Evolutionary conservation across 2,797 vertebrate species (phyloP).

Genomic region (Pelochelys cantorii): DNA sequence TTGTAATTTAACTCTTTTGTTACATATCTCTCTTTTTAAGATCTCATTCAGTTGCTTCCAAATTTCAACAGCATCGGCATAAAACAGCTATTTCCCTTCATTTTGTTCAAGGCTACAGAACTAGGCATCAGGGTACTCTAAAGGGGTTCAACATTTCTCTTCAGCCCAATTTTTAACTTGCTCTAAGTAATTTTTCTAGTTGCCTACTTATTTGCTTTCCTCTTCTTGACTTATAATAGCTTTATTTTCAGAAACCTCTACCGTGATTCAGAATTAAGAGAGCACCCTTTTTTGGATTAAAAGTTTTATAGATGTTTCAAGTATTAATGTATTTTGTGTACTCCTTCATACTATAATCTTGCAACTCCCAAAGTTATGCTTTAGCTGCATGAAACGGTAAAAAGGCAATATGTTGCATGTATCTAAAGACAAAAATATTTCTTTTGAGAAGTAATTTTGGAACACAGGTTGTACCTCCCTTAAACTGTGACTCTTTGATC

Average conservation of each 20-base stretch:
- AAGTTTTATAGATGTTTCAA: not conserved
- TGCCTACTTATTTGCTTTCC: not conserved
- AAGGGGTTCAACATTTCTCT: too few species aligned
- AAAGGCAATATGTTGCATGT: not conserved
- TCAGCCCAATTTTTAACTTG: too few species aligned
- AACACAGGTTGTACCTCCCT: not conserved
- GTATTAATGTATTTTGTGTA: not conserved
- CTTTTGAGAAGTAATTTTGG: slow-evolving; percentile 1
- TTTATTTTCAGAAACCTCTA: slow-evolving; percentile 16
- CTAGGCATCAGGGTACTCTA: too few species aligned
- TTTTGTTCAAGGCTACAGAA: too few species aligned
- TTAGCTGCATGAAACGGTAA: not conserved
- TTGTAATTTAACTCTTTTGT: too few species aligned
- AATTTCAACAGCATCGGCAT: too few species aligned
- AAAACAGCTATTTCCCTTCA: too few species aligned
- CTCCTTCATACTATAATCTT: slow-evolving; percentile 6
- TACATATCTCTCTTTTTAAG: too few species aligned
- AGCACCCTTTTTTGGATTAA: not conserved
- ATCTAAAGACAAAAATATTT: not conserved
- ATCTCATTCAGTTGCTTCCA: too few species aligned
- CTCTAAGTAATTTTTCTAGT: not conserved
- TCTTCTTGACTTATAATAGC: not conserved
- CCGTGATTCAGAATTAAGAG: not conserved
- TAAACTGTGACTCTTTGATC: too few species aligned
- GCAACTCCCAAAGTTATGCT: not conserved